phyloP scores from a whole-genome alignment of 2,113 vertebrate species.

The Chitala chitala region DNA sequence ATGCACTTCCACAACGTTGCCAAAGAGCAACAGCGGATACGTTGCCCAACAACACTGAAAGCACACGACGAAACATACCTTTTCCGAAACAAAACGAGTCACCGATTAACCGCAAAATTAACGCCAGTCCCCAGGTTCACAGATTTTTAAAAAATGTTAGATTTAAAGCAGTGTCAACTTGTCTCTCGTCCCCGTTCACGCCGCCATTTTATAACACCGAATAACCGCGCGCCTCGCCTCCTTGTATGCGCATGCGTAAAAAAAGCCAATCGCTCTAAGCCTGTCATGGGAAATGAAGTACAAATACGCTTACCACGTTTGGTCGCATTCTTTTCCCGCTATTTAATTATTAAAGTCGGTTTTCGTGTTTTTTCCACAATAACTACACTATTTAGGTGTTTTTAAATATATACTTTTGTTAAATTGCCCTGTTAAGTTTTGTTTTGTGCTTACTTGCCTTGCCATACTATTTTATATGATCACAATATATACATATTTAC shows the following conservation, averaged over 20 bases:
- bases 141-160: background rate
- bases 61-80: constrained; percentile 38
- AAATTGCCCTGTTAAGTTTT: no score
- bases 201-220: constrained; percentile 64
- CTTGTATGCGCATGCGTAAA: background rate
- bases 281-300: background rate
- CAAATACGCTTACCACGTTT: no score
- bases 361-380: no score
- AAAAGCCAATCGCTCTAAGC: no score
- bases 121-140: background rate
- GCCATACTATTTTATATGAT: no score
- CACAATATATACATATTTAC: no score
- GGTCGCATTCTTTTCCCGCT: background rate
- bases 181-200: constrained; percentile 40
- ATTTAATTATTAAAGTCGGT: background rate
- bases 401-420: no score
- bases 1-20: background rate
- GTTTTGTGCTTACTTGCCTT: no score
- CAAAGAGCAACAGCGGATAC: background rate
- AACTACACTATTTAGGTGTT: no score
- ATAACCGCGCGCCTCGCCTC: constrained; percentile 47
- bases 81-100: constrained; percentile 11
- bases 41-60: background rate
- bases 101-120: background rate
- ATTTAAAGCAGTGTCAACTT: constrained; percentile 24